Evolutionary conservation across 2,888 invertebrate genomes (phyloP).

Genomic region (Phymatocera aterrima): DNA sequence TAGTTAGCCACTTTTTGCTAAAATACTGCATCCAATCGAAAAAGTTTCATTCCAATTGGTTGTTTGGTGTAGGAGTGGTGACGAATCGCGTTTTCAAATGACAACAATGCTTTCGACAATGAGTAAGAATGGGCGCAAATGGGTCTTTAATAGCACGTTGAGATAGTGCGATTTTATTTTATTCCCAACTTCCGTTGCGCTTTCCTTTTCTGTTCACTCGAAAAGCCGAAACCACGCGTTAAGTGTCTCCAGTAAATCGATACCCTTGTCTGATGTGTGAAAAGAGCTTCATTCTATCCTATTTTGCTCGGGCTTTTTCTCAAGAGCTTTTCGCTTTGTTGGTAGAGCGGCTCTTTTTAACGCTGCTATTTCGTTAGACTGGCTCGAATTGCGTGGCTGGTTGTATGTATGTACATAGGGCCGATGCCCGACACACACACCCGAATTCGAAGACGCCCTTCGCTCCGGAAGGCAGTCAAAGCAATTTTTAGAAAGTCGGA

Average conservation of each 20-base stretch:
- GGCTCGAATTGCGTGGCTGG: slow-evolving; percentile 36
- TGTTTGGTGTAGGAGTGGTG: no score
- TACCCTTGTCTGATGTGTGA: slow-evolving; percentile 56
- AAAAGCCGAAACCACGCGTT: slow-evolving; percentile 33
- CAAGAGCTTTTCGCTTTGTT: slow-evolving; percentile 44
- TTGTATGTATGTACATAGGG: no score
- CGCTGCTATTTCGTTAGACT: slow-evolving; percentile 40
- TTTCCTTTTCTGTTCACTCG: not conserved
- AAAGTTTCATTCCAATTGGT: no score
- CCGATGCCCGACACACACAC: slow-evolving; percentile 12
- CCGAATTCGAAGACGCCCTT: slow-evolving; percentile 20
- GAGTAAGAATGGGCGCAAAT: no score
- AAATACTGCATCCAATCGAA: no score
- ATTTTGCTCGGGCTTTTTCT: slow-evolving; percentile 35
- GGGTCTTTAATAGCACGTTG: not conserved
- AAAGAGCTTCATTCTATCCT: slow-evolving; percentile 41
- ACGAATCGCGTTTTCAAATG: no score
- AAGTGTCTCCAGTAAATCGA: slow-evolving; percentile 61
- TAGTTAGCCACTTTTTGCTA: no score
- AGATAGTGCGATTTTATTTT: not conserved
- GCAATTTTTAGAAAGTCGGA: slow-evolving; percentile 35
- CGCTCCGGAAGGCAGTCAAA: slow-evolving; percentile 32
- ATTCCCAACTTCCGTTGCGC: no score
- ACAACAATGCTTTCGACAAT: no score
- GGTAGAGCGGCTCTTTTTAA: slow-evolving; percentile 41